A percentile compares a stretch with the other conserved stretches of the same genome.
Conservation (phyloP, 2,113 vertebrate genomes). For the Tyto alba region DNA sequence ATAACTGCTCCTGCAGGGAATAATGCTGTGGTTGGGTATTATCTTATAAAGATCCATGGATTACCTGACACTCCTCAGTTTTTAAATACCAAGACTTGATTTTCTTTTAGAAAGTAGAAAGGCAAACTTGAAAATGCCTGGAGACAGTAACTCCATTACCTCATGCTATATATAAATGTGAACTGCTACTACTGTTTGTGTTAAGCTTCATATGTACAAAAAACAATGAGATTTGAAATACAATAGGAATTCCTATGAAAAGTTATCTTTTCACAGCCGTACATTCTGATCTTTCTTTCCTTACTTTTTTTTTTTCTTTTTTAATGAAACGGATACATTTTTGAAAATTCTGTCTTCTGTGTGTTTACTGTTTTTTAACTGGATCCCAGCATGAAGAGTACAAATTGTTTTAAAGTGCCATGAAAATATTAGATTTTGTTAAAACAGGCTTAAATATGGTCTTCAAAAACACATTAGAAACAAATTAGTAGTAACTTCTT, state of each 20-base stretch:
- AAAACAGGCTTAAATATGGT: not conserved
- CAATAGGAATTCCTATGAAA: not conserved
- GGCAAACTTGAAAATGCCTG: not conserved
- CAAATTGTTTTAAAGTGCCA: not conserved
- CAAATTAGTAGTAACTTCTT: not conserved
- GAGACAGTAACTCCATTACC: not conserved
- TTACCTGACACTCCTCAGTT: not conserved
- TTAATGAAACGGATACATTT: not conserved
- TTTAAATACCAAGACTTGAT: not conserved
- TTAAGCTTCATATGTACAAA: not conserved
- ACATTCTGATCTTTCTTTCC: not conserved
- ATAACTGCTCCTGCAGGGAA: not conserved
- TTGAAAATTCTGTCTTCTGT: not conserved
- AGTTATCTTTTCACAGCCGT: not conserved
- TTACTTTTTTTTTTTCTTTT: not conserved
- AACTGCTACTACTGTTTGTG: not conserved
- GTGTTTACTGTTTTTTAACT: not conserved
- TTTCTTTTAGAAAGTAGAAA: not conserved
- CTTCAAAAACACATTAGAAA: not conserved
- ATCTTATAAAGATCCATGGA: not conserved
- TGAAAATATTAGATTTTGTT: not conserved
- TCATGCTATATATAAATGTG: not conserved
- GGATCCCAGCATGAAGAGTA: not conserved
- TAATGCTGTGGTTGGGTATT: not conserved
- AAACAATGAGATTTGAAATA: not conserved